A percentile compares a stretch with the other conserved stretches of the same genome.
Evolutionary conservation across 2,888 invertebrate genomes (phyloP).

Genomic region (Oligia strigilis): DNA sequence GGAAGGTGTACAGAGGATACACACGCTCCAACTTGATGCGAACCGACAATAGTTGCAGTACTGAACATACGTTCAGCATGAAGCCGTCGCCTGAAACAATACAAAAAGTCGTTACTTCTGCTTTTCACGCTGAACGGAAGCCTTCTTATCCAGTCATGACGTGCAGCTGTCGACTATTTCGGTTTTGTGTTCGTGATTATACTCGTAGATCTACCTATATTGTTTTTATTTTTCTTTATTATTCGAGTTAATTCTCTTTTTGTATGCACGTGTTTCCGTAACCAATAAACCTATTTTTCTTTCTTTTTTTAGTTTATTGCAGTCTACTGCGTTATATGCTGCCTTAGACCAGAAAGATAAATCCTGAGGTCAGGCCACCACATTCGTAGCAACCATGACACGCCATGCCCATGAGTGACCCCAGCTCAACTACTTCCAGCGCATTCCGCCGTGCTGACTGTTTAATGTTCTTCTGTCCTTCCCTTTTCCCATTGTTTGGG

Average conservation of each 20-base stretch:
- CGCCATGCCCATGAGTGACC: neutral
- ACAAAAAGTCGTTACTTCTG: conserved; percentile 1
- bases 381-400: neutral
- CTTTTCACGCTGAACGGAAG: neutral
- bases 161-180: too few relatives aligned
- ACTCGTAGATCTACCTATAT: too few relatives aligned
- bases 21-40: conserved; percentile 97
- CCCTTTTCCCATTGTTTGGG: neutral
- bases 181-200: too few relatives aligned
- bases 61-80: conserved; percentile 97
- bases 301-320: neutral
- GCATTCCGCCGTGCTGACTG: too few relatives aligned
- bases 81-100: conserved; percentile 95
- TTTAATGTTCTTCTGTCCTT: neutral
- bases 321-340: neutral
- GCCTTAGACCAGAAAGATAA: neutral
- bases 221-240: too few relatives aligned
- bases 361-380: neutral
- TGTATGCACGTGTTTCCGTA: too few relatives aligned
- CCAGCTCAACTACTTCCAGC: neutral
- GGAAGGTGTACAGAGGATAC: conserved; percentile 97
- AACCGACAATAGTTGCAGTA: conserved; percentile 96
- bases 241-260: too few relatives aligned
- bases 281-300: neutral
- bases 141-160: neutral